Evolutionary conservation across 2,113 vertebrate genomes (phyloP).

Genomic region (Narcine bancroftii): DNA sequence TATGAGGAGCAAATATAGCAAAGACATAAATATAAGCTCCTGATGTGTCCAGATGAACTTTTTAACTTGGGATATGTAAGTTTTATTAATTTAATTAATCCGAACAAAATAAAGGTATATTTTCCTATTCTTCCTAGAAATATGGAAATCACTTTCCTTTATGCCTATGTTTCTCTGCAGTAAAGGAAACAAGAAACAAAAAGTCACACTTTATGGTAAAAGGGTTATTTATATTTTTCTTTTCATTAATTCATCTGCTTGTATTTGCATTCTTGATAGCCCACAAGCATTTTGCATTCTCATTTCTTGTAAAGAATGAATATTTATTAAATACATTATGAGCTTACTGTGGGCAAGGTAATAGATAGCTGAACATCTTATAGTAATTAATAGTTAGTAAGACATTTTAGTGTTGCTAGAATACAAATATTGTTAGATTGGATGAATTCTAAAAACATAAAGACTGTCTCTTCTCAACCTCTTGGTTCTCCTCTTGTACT

Average conservation of each 20-base stretch:
- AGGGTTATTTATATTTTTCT: background rate
- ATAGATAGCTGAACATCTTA: background rate
- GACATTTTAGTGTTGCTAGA: background rate
- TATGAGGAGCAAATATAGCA: background rate
- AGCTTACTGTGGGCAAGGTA: background rate
- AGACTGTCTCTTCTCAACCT: background rate
- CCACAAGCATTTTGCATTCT: background rate
- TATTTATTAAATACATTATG: background rate
- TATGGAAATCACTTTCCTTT: background rate
- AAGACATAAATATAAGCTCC: background rate
- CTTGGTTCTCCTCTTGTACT: background rate
- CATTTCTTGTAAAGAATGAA: background rate
- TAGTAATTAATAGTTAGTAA: background rate
- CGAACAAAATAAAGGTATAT: background rate
- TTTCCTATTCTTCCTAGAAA: background rate
- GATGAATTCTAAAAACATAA: conserved; percentile 1
- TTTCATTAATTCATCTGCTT: background rate
- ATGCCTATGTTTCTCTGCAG: background rate
- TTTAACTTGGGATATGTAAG: background rate
- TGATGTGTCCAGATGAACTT: background rate
- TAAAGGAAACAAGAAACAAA: background rate
- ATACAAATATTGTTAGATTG: background rate
- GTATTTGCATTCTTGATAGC: background rate
- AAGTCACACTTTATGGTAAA: background rate
- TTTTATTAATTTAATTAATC: background rate